phyloP scores from a whole-genome alignment of 1,140 invertebrate genomes.

The Lepidotrigona ventralis region DNA sequence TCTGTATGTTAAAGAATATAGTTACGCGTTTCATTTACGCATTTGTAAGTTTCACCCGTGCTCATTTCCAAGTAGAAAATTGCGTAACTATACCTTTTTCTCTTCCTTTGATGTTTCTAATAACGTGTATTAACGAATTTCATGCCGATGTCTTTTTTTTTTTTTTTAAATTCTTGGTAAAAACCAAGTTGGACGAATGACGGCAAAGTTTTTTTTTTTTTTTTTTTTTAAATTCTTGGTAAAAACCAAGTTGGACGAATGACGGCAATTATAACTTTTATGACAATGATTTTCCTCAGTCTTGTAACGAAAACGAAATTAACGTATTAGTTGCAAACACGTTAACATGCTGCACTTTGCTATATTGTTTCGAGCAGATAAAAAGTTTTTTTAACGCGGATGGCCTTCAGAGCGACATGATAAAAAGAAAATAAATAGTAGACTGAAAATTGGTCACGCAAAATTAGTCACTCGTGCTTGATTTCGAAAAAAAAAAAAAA shows the following conservation, averaged over 20 bases:
- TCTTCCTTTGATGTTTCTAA: neutral
- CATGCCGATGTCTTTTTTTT: too few relatives aligned
- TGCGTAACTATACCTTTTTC: too few relatives aligned
- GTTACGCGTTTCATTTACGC: neutral
- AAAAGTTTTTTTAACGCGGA: neutral
- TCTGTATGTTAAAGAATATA: neutral
- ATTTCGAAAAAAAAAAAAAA: neutral
- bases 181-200: neutral
- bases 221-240: too few relatives aligned
- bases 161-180: neutral
- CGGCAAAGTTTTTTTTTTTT: too few relatives aligned
- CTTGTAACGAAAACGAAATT: neutral
- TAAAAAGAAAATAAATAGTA: constrained; percentile 19
- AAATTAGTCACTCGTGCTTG: neutral
- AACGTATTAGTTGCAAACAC: neutral
- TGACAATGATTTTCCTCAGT: neutral
- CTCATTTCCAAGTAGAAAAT: neutral
- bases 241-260: neutral
- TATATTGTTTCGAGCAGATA: neutral
- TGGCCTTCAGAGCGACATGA: neutral
- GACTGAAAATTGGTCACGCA: neutral
- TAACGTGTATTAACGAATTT: too few relatives aligned
- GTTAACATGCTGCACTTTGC: neutral
- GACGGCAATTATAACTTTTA: neutral
- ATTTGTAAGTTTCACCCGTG: neutral